These are phyloP conservation scores for Epizoanthus rinbou DNA, from an alignment of 92 coral and sea anemone species.

Conservation along the genomic window DNA sequence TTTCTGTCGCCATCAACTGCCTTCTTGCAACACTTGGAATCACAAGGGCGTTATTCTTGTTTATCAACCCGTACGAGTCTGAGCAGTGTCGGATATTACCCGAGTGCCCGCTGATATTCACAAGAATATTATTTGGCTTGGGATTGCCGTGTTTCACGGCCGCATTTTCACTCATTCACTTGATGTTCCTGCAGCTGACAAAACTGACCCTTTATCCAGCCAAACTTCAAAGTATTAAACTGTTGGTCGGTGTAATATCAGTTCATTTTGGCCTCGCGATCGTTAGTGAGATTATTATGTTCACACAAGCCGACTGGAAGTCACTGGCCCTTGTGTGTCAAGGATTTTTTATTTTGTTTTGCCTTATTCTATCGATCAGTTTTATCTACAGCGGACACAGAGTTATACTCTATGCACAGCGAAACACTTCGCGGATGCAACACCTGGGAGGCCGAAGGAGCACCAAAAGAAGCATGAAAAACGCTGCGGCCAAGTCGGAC, in stretches of 20 bases:
- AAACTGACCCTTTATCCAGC: conserved; percentile 79
- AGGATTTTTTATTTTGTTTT: conserved; percentile 65
- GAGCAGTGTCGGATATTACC: conserved; percentile 75
- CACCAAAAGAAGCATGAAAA: not conserved
- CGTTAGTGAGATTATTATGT: conserved; percentile 56
- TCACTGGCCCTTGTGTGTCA: conserved; percentile 66
- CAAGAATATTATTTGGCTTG: conserved; percentile 74
- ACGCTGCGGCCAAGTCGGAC: not conserved
- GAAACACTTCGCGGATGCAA: conserved; percentile 42
- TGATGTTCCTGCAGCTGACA: conserved; percentile 72
- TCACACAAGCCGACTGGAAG: conserved; percentile 52
- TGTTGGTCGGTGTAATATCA: conserved; percentile 52
- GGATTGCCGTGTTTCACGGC: conserved; percentile 91
- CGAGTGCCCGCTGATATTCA: conserved; percentile 59
- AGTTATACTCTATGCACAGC: conserved; percentile 60
- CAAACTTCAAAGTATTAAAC: conserved; percentile 68
- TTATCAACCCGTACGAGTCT: conserved; percentile 90
- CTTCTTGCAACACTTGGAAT: conserved; percentile 62
- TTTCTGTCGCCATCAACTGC: conserved; percentile 57
- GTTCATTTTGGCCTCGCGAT: conserved; percentile 70
- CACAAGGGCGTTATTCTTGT: conserved; percentile 70
- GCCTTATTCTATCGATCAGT: conserved; percentile 58
- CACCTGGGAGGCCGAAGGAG: conserved; percentile 57
- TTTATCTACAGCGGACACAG: conserved; percentile 74
- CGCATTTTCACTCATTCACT: conserved; percentile 77